These are phyloP conservation scores for Penaeus indicus DNA, from an alignment of 1,140 invertebrate species.

Conservation along the genomic window DNA sequence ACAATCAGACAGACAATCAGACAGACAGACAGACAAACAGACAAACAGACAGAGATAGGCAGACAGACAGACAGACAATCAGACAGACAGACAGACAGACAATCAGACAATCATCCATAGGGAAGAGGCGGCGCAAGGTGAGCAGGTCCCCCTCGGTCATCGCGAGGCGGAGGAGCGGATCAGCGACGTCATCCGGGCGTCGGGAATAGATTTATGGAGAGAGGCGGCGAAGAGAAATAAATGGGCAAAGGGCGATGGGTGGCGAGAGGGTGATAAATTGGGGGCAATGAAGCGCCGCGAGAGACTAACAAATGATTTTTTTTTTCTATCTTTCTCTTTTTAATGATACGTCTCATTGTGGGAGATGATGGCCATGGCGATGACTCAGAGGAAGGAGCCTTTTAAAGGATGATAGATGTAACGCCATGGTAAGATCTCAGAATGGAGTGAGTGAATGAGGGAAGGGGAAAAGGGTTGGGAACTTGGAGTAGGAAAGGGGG, in stretches of 20 bases:
- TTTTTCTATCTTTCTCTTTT: slow-evolving; percentile 1
- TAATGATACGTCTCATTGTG: not conserved
- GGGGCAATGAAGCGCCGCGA: no score
- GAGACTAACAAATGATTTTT: not conserved
- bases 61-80: not conserved
- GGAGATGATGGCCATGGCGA: no score
- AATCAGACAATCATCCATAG: no score
- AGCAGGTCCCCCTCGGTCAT: not conserved
- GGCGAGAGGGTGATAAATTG: no score
- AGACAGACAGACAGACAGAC: no score
- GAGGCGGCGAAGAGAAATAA: no score
- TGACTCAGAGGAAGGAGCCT: no score
- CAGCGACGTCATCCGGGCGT: not conserved
- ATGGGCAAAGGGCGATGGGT: no score
- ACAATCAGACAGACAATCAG: not conserved
- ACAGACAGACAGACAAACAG: not conserved
- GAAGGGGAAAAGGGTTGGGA: slow-evolving; percentile 5
- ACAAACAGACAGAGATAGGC: not conserved
- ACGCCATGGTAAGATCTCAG: no score
- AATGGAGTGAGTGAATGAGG: not conserved
- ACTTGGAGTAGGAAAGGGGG: not conserved
- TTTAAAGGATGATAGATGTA: no score
- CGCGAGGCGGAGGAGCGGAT: no score
- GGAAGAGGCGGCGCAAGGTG: no score
- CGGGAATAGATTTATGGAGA: not conserved